phyloP scores from a whole-genome alignment of 2,888 invertebrate genomes.

The Dasysyrphus albostriatus region DNA sequence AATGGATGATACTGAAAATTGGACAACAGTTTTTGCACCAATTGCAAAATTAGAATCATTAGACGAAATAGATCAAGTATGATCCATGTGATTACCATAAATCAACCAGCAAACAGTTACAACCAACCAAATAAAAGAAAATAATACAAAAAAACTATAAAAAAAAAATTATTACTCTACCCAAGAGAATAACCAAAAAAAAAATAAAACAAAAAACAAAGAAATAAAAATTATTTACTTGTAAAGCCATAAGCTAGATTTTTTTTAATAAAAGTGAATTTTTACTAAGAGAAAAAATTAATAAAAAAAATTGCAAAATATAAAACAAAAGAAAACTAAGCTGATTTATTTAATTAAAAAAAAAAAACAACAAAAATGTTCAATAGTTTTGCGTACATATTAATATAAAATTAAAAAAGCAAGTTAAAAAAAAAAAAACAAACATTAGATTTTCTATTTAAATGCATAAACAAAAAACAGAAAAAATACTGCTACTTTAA shows the following conservation, averaged over 20 bases:
- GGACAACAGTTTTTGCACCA: constrained; percentile 84
- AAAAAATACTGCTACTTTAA: constrained; percentile 64
- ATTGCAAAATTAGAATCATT: constrained; percentile 88
- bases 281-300: constrained; percentile 49
- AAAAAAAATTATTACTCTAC: constrained; percentile 17
- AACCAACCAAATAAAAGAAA: constrained; percentile 53
- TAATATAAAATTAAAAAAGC: constrained; percentile 39
- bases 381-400: constrained; percentile 65
- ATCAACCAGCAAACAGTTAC: constrained; percentile 69
- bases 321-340: constrained; percentile 44
- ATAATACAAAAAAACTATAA: constrained; percentile 33
- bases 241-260: constrained; percentile 65
- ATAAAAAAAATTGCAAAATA: constrained; percentile 44
- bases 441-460: constrained; percentile 74
- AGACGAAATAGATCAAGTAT: constrained; percentile 86
- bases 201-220: constrained; percentile 49
- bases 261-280: constrained; percentile 63
- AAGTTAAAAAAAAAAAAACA: constrained; percentile 38
- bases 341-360: constrained; percentile 35
- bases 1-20: constrained; percentile 79
- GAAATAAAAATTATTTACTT: constrained; percentile 57
- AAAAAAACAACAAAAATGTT: constrained; percentile 50
- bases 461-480: constrained; percentile 56
- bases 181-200: constrained; percentile 52
- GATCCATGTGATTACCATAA: constrained; percentile 77